phyloP scores from a whole-genome alignment of 2,888 invertebrate genomes.

The Rhagium mordax region DNA sequence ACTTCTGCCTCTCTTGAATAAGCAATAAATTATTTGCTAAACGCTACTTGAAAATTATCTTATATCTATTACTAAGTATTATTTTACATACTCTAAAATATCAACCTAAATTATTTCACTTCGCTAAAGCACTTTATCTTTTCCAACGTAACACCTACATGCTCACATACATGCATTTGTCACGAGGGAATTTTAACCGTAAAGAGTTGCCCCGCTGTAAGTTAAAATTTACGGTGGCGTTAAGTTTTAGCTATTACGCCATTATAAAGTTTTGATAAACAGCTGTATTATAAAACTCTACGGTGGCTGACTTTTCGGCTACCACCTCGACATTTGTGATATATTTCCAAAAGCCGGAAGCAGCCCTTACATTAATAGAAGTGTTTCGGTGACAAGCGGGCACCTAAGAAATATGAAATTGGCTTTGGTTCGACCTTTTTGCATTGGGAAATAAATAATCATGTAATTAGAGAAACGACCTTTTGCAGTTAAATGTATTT shows the following conservation, averaged over 20 bases:
- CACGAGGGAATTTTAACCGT: background rate
- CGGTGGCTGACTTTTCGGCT: slow-evolving; percentile 21
- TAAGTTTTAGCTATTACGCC: slow-evolving; percentile 19
- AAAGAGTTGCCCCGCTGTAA: background rate
- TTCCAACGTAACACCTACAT: background rate
- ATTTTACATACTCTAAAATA: no score
- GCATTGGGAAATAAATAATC: no score
- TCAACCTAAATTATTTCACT: no score
- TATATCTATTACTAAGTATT: no score
- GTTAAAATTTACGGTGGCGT: slow-evolving; percentile 17
- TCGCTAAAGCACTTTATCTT: background rate
- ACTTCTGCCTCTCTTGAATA: no score
- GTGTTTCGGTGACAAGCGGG: slow-evolving; percentile 2
- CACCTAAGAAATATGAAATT: background rate
- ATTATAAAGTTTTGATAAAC: slow-evolving; percentile 35
- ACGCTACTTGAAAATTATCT: no score
- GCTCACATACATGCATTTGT: background rate
- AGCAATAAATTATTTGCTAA: no score
- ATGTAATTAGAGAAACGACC: no score
- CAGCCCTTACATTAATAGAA: background rate
- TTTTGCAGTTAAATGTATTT: no score
- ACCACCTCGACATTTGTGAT: slow-evolving; percentile 7
- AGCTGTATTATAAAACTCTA: slow-evolving; percentile 19
- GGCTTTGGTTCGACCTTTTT: no score
- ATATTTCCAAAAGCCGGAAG: slow-evolving; percentile 7